phyloP scores from a whole-genome alignment of 2,797 vertebrate genomes.

The Lepilemur septentrionalis region DNA sequence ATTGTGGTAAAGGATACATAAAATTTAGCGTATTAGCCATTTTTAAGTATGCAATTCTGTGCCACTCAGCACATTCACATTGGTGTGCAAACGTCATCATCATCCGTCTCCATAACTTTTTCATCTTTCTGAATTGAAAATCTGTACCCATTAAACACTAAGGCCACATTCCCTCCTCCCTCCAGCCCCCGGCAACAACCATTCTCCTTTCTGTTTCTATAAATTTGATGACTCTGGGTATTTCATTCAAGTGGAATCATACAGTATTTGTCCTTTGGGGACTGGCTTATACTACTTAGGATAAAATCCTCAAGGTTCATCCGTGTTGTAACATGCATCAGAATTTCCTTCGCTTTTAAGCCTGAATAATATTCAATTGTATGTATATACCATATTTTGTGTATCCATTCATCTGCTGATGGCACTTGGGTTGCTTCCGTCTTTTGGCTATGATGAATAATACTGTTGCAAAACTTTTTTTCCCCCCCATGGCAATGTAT shows the following conservation, averaged over 20 bases:
- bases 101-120: background rate
- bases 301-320: background rate
- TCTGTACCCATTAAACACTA: background rate
- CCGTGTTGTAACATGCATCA: background rate
- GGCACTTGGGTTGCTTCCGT: background rate
- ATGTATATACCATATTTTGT: background rate
- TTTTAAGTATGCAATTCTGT: background rate
- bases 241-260: background rate
- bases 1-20: background rate
- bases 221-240: background rate
- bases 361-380: background rate
- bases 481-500: too few relatives aligned
- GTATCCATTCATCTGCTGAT: background rate
- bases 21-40: background rate
- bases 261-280: background rate
- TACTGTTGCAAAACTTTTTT: background rate
- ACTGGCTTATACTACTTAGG: background rate
- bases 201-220: background rate
- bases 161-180: background rate
- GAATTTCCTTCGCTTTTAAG: background rate
- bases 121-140: background rate
- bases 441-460: background rate
- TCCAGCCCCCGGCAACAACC: background rate
- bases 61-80: background rate
- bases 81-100: background rate